Base-by-base conservation (phyloP, 37 sponge, comb jelly and placozoan species). In the Agelas oroides region DNA sequence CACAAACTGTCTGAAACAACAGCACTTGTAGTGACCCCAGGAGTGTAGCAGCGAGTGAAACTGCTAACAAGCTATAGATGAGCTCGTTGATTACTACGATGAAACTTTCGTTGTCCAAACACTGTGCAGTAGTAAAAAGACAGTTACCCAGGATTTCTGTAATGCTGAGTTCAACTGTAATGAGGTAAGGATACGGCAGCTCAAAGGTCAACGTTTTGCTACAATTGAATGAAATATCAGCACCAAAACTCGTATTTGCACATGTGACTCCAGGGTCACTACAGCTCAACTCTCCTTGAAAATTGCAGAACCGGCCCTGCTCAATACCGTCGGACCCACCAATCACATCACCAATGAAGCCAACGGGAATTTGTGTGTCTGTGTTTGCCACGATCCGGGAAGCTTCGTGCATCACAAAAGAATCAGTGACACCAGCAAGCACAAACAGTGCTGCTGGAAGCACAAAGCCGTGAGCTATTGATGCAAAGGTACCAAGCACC, bases 361-460 rank as follows among this genome's bases (percentile, higher is more conserved):
- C 8, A 46, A 46, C 46, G 6, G 46, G 46, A 8, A 46, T 46
- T 3, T 46, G 46, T 12, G 46, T 8, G 8, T 12, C 46, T 12
- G 46, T 12, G 8, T 46, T 46, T 12, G 46, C 46, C 46, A 46
- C 46, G 8, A 46, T 46, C 46, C 46, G 46, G 3, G 73, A 46
- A 25, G 54, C 54, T 23, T 23, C 23, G 16, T 53, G 54, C 16
- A 20, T 2, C 46, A 73, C 52, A 52, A 77, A 86, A 16, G 70
- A 17, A 16, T 70, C 78, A 62, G 71, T 74, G n/a, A 80, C 52
- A 17, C 80, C 69, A 58, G 81, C 88, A 74, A 87, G 52, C 21
- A 87, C 27, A 46, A 80, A 21, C 75, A 80, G 58, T 6, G 70
- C 37, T 21, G 38, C 59, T 1, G 88, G 88, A 1, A 80, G 66